phyloP scores from a whole-genome alignment of 2,113 vertebrate species.

The Kryptolebias marmoratus region DNA sequence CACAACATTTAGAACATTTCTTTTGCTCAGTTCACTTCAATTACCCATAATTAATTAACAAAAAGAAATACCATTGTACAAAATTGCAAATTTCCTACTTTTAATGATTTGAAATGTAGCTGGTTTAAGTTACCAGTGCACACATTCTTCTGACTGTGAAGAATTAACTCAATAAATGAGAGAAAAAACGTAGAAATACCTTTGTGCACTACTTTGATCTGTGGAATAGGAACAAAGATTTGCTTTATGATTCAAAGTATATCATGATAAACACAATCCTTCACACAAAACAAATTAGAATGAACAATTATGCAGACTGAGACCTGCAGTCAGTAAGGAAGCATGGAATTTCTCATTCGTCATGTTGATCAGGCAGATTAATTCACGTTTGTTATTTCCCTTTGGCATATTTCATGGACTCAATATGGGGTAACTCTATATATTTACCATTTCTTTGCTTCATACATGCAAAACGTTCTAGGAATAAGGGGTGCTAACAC shows the following conservation, averaged over 20 bases:
- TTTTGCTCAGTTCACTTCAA: neutral
- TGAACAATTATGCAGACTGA: constrained; percentile 49
- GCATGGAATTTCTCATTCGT: constrained; percentile 70
- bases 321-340: constrained; percentile 58
- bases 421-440: constrained; percentile 39
- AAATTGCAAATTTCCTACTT: neutral
- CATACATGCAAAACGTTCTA: constrained; percentile 27
- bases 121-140: constrained; percentile 1
- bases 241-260: constrained; percentile 34
- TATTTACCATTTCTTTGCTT: constrained; percentile 31
- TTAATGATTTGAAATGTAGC: constrained; percentile 12
- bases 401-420: constrained; percentile 37
- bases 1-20: neutral
- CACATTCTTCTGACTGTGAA: neutral
- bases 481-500: constrained; percentile 9
- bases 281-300: constrained; percentile 49
- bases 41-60: neutral
- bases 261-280: constrained; percentile 39
- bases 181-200: constrained; percentile 14
- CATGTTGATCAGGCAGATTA: constrained; percentile 74
- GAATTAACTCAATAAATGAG: neutral
- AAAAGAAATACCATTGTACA: neutral
- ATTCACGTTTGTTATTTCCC: constrained; percentile 71
- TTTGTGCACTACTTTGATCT: constrained; percentile 29
- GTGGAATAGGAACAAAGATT: constrained; percentile 22